Percentiles rank a stretch among this genome's conserved stretches.
Conservation (phyloP, 1,140 invertebrate species). For the Bombus sibiricus region DNA sequence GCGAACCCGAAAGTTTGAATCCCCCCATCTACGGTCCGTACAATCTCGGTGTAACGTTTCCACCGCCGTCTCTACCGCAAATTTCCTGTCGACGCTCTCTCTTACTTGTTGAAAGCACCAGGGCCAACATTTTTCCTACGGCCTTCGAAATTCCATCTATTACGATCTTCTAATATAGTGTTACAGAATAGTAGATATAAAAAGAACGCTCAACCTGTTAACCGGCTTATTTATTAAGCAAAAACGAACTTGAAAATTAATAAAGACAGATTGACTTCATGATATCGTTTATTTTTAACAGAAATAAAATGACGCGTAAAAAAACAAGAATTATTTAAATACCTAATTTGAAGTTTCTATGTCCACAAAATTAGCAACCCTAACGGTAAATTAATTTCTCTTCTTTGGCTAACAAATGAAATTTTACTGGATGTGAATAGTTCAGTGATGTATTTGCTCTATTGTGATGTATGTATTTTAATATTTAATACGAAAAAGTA, state of each 20-base stretch:
- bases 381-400: not conserved
- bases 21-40: constrained; percentile 29
- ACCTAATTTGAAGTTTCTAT: not conserved
- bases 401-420: not conserved
- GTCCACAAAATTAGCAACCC: not conserved
- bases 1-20: constrained; percentile 65
- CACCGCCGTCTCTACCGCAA: constrained; percentile 51
- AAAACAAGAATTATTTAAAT: not conserved
- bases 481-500: no score
- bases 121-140: not conserved
- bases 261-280: not conserved
- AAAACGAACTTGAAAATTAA: not conserved
- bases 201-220: not conserved
- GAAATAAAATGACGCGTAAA: not conserved
- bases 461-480: no score
- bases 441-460: no score
- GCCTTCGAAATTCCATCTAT: not conserved
- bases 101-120: constrained; percentile 18
- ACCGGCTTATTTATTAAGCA: not conserved
- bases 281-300: not conserved
- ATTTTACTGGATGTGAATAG: no score
- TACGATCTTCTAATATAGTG: no score
- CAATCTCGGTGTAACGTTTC: constrained; percentile 52
- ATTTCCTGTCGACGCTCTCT: constrained; percentile 43
- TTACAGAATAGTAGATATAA: not conserved